Evolutionary conservation across 2,113 vertebrate genomes (phyloP).

Genomic region (Tichodroma muraria): DNA sequence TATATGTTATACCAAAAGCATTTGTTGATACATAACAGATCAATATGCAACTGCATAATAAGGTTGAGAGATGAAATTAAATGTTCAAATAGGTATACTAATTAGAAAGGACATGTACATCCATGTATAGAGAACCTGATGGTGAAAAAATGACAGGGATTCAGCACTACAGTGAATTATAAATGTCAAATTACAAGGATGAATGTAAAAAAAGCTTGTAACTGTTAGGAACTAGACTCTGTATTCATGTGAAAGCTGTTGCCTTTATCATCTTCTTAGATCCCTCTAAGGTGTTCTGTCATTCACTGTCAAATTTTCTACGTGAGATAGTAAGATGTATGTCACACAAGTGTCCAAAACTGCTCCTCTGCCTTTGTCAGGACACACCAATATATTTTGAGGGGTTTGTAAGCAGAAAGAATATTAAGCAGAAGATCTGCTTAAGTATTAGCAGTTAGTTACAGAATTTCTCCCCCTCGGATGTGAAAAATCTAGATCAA

Average conservation of each 20-base stretch:
- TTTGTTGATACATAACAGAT: slow-evolving; percentile 9
- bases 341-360: slow-evolving; percentile 71
- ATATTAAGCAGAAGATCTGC: slow-evolving; percentile 12
- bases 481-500: slow-evolving; percentile 5
- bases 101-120: slow-evolving; percentile 72
- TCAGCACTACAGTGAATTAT: slow-evolving; percentile 66
- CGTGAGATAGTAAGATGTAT: slow-evolving; percentile 61
- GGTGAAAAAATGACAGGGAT: slow-evolving; percentile 69
- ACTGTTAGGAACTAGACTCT: slow-evolving; percentile 65
- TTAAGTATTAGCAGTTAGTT: slow-evolving; percentile 42
- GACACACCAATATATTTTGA: slow-evolving; percentile 30
- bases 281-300: slow-evolving; percentile 73
- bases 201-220: slow-evolving; percentile 68
- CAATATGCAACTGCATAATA: slow-evolving; percentile 28
- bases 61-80: slow-evolving; percentile 19
- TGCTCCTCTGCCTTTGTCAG: slow-evolving; percentile 39
- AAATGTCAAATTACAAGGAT: slow-evolving; percentile 76
- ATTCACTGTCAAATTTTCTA: slow-evolving; percentile 72
- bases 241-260: slow-evolving; percentile 37
- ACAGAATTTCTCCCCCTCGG: background rate
- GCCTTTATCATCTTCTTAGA: slow-evolving; percentile 65
- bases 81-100: slow-evolving; percentile 69
- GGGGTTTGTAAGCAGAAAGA: slow-evolving; percentile 7
- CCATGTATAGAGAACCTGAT: slow-evolving; percentile 50
- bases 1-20: background rate